These are phyloP conservation scores for Lasiommata megera DNA, from an alignment of 2,888 invertebrate species.

Conservation along the genomic window DNA sequence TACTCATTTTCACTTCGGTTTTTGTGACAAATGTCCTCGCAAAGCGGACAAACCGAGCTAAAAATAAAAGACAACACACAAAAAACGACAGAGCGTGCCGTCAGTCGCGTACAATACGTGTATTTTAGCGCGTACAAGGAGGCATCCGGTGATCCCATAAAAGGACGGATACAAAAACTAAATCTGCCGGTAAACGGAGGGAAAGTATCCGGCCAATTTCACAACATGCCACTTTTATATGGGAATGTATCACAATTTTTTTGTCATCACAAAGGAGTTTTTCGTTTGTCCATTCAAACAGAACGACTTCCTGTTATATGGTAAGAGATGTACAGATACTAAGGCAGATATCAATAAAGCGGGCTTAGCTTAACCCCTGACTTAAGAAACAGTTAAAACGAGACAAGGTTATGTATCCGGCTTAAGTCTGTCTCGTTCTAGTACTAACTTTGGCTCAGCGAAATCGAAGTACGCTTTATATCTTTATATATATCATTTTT, in stretches of 20 bases:
- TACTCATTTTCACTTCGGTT: background rate
- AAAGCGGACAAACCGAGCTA: background rate
- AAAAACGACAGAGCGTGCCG: slow-evolving; percentile 7
- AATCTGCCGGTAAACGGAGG: slow-evolving; percentile 33
- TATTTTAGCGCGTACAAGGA: slow-evolving; percentile 25
- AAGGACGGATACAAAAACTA: slow-evolving; percentile 34
- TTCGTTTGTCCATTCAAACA: slow-evolving; percentile 26
- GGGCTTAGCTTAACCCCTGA: too few species aligned
- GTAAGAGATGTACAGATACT: too few species aligned
- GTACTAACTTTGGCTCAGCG: too few species aligned
- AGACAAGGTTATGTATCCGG: too few species aligned
- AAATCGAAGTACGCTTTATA: too few species aligned
- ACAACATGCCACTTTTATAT: slow-evolving; percentile 28
- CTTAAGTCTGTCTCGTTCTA: too few species aligned
- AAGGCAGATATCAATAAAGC: too few species aligned
- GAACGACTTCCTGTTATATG: background rate
- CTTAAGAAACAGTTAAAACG: too few species aligned
- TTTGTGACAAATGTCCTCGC: background rate
- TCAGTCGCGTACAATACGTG: slow-evolving; percentile 20
- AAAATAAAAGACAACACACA: background rate
- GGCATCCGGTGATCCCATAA: slow-evolving; percentile 28
- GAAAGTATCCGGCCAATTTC: slow-evolving; percentile 33
- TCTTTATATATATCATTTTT: too few species aligned
- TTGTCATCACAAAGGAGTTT: slow-evolving; percentile 22
- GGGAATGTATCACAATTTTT: slow-evolving; percentile 29